These are phyloP conservation scores for Rhadina sibilatrix DNA, from an alignment of 2,113 vertebrate species.

Conservation along the genomic window DNA sequence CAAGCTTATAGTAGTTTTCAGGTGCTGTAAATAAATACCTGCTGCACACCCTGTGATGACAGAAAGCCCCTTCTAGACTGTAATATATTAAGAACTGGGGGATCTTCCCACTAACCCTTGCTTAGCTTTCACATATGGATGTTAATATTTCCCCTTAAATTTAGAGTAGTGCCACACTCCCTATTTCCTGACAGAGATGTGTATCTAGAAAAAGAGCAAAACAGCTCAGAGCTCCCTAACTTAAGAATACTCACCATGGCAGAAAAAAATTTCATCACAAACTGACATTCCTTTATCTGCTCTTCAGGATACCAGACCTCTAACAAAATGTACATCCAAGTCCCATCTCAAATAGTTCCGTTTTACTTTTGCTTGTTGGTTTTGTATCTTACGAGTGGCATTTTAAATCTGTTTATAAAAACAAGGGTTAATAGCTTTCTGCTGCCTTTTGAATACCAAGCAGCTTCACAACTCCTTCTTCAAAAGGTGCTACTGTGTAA, in stretches of 20 bases:
- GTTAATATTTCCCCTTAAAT: background rate
- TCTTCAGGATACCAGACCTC: background rate
- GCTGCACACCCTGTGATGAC: background rate
- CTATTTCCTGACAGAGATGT: background rate
- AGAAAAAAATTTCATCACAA: background rate
- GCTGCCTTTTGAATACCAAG: background rate
- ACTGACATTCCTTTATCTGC: background rate
- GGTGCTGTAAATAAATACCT: background rate
- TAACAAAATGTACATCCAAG: background rate
- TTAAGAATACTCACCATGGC: background rate
- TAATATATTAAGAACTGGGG: background rate
- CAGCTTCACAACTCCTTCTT: background rate
- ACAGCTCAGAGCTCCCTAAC: background rate
- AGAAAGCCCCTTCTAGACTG: background rate
- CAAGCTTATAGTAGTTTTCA: background rate
- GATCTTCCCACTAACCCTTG: background rate
- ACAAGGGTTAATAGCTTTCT: background rate
- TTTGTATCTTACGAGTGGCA: background rate
- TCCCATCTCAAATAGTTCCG: background rate
- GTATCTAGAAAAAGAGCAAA: background rate
- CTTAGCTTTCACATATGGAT: background rate
- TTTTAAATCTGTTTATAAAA: background rate
- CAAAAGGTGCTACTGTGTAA: background rate
- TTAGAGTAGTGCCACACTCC: background rate
- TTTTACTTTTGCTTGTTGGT: background rate